Evolutionary conservation across 2,888 invertebrate genomes (phyloP), one percentile per base, ranked within the genome.

Genomic region (Meliscaeva auricollis): DNA sequence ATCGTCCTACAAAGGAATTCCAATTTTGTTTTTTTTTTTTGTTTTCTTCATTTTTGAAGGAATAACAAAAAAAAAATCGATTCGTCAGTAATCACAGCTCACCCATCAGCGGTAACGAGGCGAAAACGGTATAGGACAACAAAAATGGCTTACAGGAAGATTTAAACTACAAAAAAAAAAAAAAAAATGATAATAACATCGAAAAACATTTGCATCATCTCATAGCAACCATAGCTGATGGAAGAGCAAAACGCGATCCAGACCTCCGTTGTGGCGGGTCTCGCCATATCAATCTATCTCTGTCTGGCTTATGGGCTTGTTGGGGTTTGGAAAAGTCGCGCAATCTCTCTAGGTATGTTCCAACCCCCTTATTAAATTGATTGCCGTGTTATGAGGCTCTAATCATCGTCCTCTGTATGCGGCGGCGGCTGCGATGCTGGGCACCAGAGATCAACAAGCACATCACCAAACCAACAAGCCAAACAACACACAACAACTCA

Each of bases 341-440:
- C 66, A 66, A 66, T 66, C 50, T 66, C 50, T 81, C 81, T 77
- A 73, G 73, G 73, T 44, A 62, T 69, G 76, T 50, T 62, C 79
- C 80, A 77, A 87, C 81, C 88, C 88, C 87, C 88, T 89, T 88
- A 89, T 88, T 89, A 88, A 88, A 88, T 88, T 88, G 88, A 89
- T 89, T 89, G 89, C 89, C 88, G 87, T 89, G 89, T 89, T 89
- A 88, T 89, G 88, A 88, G 88, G 88, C 88, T 88, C 88, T 88
- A 88, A 88, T 88, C 88, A 89, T 87, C 87, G 56, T 80, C 75
- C 81, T 64, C 64, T n/a, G 62, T n/a, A 32, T 44, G 38, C 38
- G 5, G 38, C 3, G 9, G 38, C 38, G 7, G 35, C 35, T 8
- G 20, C 9, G 62, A 64, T 80, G 73, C 46, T 56, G 76, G 66